Evolutionary conservation across 1,140 invertebrate genomes (phyloP).

Genomic region (Caenorhabditis inopinata): DNA sequence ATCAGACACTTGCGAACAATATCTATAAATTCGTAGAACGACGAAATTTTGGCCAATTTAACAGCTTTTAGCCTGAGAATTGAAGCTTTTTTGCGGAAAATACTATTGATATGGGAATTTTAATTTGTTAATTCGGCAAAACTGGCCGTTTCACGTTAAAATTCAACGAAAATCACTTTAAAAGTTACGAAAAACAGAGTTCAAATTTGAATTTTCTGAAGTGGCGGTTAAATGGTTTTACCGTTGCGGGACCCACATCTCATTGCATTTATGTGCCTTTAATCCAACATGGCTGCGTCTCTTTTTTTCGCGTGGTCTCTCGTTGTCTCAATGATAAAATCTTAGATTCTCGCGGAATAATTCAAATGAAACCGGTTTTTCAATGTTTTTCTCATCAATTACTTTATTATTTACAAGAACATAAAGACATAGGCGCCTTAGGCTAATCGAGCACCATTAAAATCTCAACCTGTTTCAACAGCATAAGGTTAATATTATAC

Average conservation of each 20-base stretch:
- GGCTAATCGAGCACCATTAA: too few relatives aligned
- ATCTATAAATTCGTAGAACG: slow-evolving; percentile 6
- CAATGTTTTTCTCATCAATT: too few relatives aligned
- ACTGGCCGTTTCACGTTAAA: not conserved
- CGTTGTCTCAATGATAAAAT: too few relatives aligned
- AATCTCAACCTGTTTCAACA: too few relatives aligned
- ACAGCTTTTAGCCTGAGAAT: too few relatives aligned
- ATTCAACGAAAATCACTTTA: not conserved
- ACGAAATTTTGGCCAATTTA: too few relatives aligned
- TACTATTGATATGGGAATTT: not conserved
- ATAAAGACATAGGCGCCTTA: too few relatives aligned
- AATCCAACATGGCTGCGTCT: not conserved
- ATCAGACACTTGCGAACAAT: not conserved
- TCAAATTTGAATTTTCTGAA: not conserved
- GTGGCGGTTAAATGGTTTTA: not conserved
- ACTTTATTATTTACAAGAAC: too few relatives aligned
- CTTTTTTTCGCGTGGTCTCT: not conserved
- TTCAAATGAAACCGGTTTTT: not conserved
- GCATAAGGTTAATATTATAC: not conserved
- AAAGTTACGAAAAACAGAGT: not conserved
- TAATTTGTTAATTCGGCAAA: not conserved
- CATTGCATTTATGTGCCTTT: not conserved
- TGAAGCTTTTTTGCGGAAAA: too few relatives aligned
- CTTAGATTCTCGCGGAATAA: too few relatives aligned
- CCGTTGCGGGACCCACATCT: not conserved